These are phyloP conservation scores for Brenthis hecate DNA, from an alignment of 2,888 invertebrate species.

Conservation along the genomic window DNA sequence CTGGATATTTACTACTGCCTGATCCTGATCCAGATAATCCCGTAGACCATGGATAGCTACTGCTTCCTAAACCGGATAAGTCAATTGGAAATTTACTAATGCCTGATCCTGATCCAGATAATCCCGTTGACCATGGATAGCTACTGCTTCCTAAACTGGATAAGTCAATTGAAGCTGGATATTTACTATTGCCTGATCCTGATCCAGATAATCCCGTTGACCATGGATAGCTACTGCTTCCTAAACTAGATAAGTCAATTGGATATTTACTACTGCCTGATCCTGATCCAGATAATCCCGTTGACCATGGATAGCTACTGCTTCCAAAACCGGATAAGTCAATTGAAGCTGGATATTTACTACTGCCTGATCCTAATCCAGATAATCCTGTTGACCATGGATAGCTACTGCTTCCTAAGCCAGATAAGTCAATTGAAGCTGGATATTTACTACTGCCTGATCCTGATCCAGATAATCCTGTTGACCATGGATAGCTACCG, in stretches of 20 bases:
- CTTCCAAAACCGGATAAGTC: neutral
- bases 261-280: constrained; percentile 31
- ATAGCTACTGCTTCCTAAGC: neutral
- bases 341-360: too few species aligned
- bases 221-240: neutral
- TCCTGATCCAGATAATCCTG: constrained; percentile 35
- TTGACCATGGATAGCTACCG: neutral
- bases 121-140: constrained; percentile 30
- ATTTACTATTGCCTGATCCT: constrained; percentile 22
- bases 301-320: constrained; percentile 4
- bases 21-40: constrained; percentile 33
- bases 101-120: constrained; percentile 31
- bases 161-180: constrained; percentile 19
- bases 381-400: constrained; percentile 31
- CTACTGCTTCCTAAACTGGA: neutral
- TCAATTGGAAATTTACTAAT: constrained; percentile 32
- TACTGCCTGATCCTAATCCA: constrained; percentile 13
- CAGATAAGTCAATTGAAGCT: constrained; percentile 10
- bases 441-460: constrained; percentile 32
- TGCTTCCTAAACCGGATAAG: too few species aligned
- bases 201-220: constrained; percentile 34
- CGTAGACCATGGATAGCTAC: constrained; percentile 18
- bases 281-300: constrained; percentile 12
- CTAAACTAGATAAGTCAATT: neutral
- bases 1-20: constrained; percentile 33